Evolutionary conservation across 35 echinoderm and acorn worm genomes (phyloP), one percentile per base, ranked within the genome.

Genomic region (Anneissia japonica): DNA sequence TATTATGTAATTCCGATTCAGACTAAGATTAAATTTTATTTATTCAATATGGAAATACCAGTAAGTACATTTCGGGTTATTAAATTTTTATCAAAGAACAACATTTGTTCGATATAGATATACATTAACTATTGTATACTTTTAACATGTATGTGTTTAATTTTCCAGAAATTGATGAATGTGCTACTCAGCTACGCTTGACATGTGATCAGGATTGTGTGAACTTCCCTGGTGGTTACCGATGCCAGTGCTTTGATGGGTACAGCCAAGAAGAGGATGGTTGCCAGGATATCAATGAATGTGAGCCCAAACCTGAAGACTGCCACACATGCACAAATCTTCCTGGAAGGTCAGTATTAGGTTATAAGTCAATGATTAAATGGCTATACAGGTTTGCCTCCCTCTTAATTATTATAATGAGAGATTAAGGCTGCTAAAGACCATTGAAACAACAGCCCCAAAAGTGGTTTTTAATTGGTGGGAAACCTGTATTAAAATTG

Each of bases 231-330:
- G 96, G 96, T 32, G 90, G 96, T 14, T 99, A 80, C 76, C 81
- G 86, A 29, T 99, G 96, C 77, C 46, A 91, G 35, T 99, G 96
- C 77, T 91, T 79, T 84, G 89, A 39, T 32, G 96, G 96, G 35
- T 94, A 83, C 82, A 21, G 39, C 12, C 34, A 90, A 39, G 56
- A 46, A 34, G 84, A 79, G 7, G 64, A 81, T 39, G 51, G 43
- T 43, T 98, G 95, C 46, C 74, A 55, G 36, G 95, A 98, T 40
- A 89, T 98, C 19, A 35, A 98, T 84, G 95, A 98, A 45, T 98
- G 95, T 87, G 32, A 81, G 29, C 31, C 74, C 26, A 76, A 75
- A 35, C 77, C 89, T 3, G 88, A 89, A 26, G 86, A 90, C 21
- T 97, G 95, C 75, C 95, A 97, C 81, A 85, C 23, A 9, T 97